Evolutionary conservation across 2,113 vertebrate genomes (phyloP), one percentile per base, ranked within the genome.

Genomic region (Megaceryle torquata): DNA sequence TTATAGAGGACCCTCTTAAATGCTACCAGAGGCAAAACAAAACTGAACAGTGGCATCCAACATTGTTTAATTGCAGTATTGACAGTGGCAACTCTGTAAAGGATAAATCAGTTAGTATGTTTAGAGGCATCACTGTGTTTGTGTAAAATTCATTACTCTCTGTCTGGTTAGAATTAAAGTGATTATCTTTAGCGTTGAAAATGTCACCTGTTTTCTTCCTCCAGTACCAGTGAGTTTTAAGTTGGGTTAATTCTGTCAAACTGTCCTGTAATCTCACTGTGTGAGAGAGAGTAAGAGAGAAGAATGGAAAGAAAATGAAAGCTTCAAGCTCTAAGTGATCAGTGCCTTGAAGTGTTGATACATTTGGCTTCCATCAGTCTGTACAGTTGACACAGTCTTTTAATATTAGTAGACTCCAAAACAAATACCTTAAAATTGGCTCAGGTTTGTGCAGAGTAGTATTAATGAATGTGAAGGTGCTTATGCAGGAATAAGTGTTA

Each of bases 51-150:
- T 86, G 85, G n/a, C 35, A 83, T 95, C 91, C 44, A 50, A 4
- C 13, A 9, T 61, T 80, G 65, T 87, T 86, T 92, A 92, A 93
- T 84, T 94, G 86, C 57, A 25, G n/a, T 94, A 86, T 91, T 82
- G 89, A 82, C 75, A 89, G 39, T 76, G 88, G 61, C 11, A 53
- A 61, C 61, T 71, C 26, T 81, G 22, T 76, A 89, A 95, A 89
- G 87, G 85, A 81, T 83, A 78, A 91, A 92, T 88, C 93, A 93
- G 43, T 97, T 92, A 54, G 35, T 26, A 6, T n/a, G 35, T 63
- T 96, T 68, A 78, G 82, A 77, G 54, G 39, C 28, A 37, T 57
- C 48, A 57, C 2, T 43, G 11, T 29, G 21, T 61, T 85, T 91
- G 69, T 91, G 81, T 72, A 69, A 76, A 95, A 93, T 71, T 60